Evolutionary conservation across 1,140 invertebrate species (phyloP).

Genomic region (Dufourea novaeangliae): DNA sequence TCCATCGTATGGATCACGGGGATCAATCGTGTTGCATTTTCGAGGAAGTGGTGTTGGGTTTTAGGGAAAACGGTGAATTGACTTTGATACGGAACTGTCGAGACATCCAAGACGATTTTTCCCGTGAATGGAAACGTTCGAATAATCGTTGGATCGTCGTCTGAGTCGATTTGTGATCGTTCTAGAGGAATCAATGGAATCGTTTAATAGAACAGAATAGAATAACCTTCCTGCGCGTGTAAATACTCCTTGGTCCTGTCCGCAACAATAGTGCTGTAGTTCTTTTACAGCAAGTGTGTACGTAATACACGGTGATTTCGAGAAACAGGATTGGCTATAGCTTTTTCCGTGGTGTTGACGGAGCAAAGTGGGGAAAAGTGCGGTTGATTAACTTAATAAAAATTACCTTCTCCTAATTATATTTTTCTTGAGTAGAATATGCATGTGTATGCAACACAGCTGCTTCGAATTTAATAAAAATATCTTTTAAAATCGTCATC

Average conservation of each 20-base stretch:
- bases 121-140: not conserved
- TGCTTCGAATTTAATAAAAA: too few species aligned
- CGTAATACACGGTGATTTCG: not conserved
- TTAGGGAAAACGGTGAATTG: not conserved
- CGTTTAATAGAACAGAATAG: not conserved
- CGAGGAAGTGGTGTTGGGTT: not conserved
- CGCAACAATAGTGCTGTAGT: not conserved
- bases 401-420: not conserved
- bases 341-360: not conserved
- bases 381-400: not conserved
- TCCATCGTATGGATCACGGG: not conserved
- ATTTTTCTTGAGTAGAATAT: not conserved
- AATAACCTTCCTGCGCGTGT: not conserved
- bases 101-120: not conserved
- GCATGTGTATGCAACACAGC: too few species aligned
- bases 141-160: not conserved
- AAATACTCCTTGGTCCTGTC: not conserved
- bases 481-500: too few species aligned
- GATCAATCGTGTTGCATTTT: not conserved
- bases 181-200: not conserved
- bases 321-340: conserved; percentile 10
- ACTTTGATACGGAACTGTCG: not conserved
- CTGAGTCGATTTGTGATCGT: not conserved
- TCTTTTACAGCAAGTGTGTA: not conserved
- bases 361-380: not conserved